Percentiles rank a stretch among this genome's conserved stretches.
Conservation (phyloP, 2,888 invertebrate genomes). For the Apeira syringaria region DNA sequence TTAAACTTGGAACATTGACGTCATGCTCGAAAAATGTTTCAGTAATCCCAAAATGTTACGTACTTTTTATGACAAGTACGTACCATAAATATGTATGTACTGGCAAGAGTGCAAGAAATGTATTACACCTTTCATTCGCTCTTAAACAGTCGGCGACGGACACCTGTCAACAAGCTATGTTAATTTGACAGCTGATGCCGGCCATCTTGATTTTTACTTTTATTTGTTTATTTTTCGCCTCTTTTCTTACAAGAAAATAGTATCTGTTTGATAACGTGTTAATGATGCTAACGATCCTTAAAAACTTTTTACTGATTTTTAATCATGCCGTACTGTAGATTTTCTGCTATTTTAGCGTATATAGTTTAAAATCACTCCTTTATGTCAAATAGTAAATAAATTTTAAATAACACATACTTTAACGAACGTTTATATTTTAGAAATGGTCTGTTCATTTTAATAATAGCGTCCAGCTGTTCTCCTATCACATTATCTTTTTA, state of each 20-base stretch:
- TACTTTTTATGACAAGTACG: constrained; percentile 2
- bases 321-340: no score
- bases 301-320: no score
- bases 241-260: constrained; percentile 32
- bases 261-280: constrained; percentile 27
- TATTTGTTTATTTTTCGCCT: constrained; percentile 37
- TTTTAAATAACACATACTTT: no score
- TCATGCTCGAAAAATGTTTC: constrained; percentile 2
- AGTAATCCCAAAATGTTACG: not conserved
- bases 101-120: constrained; percentile 12
- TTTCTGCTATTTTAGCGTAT: no score
- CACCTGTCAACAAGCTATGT: constrained; percentile 33
- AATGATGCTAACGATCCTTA: constrained; percentile 18
- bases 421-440: no score
- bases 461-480: no score
- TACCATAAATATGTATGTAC: no score
- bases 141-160: constrained; percentile 26
- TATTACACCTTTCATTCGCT: constrained; percentile 20
- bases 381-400: no score
- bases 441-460: no score
- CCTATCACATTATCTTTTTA: no score
- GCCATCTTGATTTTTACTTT: constrained; percentile 44
- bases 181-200: constrained; percentile 53
- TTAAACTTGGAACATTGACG: constrained; percentile 5
- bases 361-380: no score